Percentiles rank a stretch among this genome's conserved stretches.
These are phyloP conservation scores for Merluccius polli DNA, from an alignment of 2,797 vertebrate species.

Conservation along the genomic window DNA sequence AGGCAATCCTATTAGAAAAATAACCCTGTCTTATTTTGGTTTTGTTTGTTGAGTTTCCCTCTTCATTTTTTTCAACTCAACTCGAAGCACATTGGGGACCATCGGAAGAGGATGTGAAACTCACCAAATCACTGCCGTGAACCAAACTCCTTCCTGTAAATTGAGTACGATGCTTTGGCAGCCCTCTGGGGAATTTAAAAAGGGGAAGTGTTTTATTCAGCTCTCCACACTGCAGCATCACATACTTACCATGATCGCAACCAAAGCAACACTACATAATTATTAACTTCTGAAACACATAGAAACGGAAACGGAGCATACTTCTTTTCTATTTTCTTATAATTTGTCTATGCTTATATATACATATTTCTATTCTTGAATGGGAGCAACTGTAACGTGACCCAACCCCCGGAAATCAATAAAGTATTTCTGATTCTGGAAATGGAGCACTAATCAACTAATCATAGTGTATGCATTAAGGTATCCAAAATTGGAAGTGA, in stretches of 20 bases:
- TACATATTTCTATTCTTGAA: too few relatives aligned
- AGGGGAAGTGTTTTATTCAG: not conserved
- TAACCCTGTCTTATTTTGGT: not conserved
- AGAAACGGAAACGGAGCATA: not conserved
- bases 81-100: not conserved
- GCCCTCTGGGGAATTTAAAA: constrained; percentile 3
- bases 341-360: too few relatives aligned
- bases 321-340: too few relatives aligned
- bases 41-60: not conserved
- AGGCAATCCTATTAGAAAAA: constrained; percentile 7
- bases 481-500: too few relatives aligned
- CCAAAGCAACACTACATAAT: not conserved
- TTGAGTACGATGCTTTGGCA: not conserved
- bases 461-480: too few relatives aligned
- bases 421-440: too few relatives aligned
- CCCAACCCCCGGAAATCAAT: too few relatives aligned
- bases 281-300: not conserved
- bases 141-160: not conserved
- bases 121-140: not conserved
- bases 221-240: not conserved
- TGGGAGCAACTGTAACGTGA: too few relatives aligned
- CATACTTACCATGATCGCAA: not conserved
- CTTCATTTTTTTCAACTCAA: constrained; percentile 7
- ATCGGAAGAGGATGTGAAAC: constrained; percentile 7
- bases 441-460: too few relatives aligned